phyloP scores from a whole-genome alignment of 1,140 invertebrate genomes.

The Oryctes rhinoceros region DNA sequence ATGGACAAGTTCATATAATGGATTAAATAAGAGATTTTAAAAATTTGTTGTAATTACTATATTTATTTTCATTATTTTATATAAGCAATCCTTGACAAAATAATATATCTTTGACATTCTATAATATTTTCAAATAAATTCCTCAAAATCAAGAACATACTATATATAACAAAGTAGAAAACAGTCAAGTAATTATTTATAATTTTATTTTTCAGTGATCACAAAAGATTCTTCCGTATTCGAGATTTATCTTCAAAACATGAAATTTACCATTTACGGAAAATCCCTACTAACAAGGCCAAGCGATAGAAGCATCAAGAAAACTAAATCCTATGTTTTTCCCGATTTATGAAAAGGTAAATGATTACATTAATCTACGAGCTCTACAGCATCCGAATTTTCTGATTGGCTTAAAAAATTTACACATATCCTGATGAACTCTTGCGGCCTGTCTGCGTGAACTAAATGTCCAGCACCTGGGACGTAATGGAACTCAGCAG shows the following conservation, averaged over 20 bases:
- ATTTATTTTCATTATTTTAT: too few relatives aligned
- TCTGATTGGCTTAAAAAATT: constrained; percentile 58
- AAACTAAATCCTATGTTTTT: constrained; percentile 70
- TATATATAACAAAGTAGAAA: constrained; percentile 22
- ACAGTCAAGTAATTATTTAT: constrained; percentile 22
- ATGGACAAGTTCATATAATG: too few relatives aligned
- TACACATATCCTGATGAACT: constrained; percentile 72
- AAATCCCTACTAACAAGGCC: constrained; percentile 72
- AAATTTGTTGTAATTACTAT: too few relatives aligned
- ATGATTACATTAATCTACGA: neutral
- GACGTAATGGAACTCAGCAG: constrained; percentile 74
- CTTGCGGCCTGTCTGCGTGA: constrained; percentile 83
- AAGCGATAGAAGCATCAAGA: constrained; percentile 74
- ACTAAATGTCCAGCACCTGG: constrained; percentile 87
- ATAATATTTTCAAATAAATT: too few relatives aligned
- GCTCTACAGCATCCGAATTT: constrained; percentile 34
- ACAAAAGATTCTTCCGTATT: constrained; percentile 75
- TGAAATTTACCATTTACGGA: constrained; percentile 72
- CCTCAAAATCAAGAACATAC: too few relatives aligned
- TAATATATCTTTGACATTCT: too few relatives aligned
- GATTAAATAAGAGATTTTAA: too few relatives aligned
- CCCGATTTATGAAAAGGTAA: constrained; percentile 62
- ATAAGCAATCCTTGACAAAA: too few relatives aligned
- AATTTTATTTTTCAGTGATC: constrained; percentile 65
- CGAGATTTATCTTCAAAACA: constrained; percentile 66